Evolutionary conservation across 2,113 vertebrate genomes (phyloP).

Genomic region (Heterotis niloticus): DNA sequence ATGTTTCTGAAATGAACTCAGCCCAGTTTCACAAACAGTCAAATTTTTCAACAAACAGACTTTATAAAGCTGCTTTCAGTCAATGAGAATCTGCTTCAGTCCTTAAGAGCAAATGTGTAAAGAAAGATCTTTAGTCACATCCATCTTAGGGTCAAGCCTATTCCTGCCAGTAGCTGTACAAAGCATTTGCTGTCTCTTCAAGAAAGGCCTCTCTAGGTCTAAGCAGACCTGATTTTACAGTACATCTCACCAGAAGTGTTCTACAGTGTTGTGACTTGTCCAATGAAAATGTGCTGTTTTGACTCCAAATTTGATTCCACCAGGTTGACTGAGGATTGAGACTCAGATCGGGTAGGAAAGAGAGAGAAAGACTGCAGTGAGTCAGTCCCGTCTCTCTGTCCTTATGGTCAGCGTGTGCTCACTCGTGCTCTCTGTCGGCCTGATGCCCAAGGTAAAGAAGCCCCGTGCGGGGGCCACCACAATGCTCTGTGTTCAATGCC

Average conservation of each 20-base stretch:
- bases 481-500: slow-evolving; percentile 59
- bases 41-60: slow-evolving; percentile 2
- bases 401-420: slow-evolving; percentile 57
- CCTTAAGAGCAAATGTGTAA: neutral
- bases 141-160: neutral
- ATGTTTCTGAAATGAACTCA: slow-evolving; percentile 9
- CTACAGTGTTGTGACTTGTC: slow-evolving; percentile 41
- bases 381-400: slow-evolving; percentile 59
- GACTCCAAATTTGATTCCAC: slow-evolving; percentile 72
- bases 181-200: neutral
- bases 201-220: neutral
- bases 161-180: slow-evolving; percentile 2
- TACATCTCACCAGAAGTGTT: slow-evolving; percentile 30
- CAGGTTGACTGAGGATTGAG: slow-evolving; percentile 73
- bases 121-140: neutral
- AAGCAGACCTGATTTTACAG: slow-evolving; percentile 4
- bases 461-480: slow-evolving; percentile 49
- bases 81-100: neutral
- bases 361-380: slow-evolving; percentile 51
- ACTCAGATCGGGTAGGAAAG: slow-evolving; percentile 60
- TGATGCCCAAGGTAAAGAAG: slow-evolving; percentile 69
- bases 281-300: slow-evolving; percentile 65
- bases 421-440: slow-evolving; percentile 61
- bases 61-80: neutral
- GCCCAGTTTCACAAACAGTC: neutral